Evolutionary conservation across 2,113 vertebrate species (phyloP).

Genomic region (Aythya baeri): DNA sequence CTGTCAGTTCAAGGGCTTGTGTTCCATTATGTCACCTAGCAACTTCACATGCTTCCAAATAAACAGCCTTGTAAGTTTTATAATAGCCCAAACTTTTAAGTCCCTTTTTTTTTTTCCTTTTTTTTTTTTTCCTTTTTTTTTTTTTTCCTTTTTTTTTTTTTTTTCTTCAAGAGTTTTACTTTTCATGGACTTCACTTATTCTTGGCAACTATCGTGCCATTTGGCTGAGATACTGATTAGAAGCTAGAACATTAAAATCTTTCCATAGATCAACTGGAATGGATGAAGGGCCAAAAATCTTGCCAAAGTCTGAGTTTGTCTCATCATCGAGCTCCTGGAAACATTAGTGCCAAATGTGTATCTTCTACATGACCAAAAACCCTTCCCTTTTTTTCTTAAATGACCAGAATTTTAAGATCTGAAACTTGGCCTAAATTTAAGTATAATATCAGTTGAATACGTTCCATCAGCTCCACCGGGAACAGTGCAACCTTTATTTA

Average conservation of each 20-base stretch:
- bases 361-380: not conserved
- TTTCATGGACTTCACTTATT: conserved; percentile 50
- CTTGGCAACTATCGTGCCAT: conserved; percentile 13
- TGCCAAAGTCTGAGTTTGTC: conserved; percentile 6
- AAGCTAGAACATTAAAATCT: conserved; percentile 39
- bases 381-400: not conserved
- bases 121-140: not conserved
- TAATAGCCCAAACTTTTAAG: conserved; percentile 21
- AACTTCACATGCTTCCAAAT: conserved; percentile 56
- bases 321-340: not conserved
- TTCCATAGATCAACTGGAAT: not conserved
- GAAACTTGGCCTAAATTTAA: not conserved
- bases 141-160: not conserved
- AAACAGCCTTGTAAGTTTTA: conserved; percentile 57
- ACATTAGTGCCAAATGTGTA: not conserved
- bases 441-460: not conserved
- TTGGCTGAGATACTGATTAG: conserved; percentile 26
- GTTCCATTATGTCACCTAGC: conserved; percentile 71
- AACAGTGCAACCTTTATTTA: not conserved
- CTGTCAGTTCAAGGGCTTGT: not conserved
- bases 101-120: not conserved
- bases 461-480: not conserved
- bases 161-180: not conserved
- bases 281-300: not conserved
- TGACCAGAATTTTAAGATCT: conserved; percentile 1